Percentiles rank a stretch among this genome's conserved stretches.
phyloP scores from a whole-genome alignment of 2,797 vertebrate genomes.

The Acanthurus tractus region DNA sequence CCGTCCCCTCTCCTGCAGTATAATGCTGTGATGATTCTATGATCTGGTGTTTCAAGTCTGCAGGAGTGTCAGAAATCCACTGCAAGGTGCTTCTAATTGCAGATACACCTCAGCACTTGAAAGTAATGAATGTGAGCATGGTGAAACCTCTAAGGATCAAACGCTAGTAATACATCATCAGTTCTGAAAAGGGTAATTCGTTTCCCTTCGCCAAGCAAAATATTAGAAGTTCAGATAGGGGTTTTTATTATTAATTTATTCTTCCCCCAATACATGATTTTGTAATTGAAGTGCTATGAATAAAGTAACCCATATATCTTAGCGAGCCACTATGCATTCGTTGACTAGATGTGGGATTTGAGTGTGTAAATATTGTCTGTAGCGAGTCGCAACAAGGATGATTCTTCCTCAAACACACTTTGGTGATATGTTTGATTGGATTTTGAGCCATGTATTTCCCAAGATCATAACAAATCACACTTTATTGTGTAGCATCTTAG shows the following conservation, averaged over 20 bases:
- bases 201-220: conserved; percentile 88
- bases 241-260: conserved; percentile 88
- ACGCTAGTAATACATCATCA: conserved; percentile 89
- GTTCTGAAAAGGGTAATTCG: conserved; percentile 88
- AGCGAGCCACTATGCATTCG: conserved; percentile 77
- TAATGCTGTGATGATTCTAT: conserved; percentile 84
- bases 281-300: conserved; percentile 87
- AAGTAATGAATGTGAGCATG: conserved; percentile 89
- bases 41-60: conserved; percentile 87
- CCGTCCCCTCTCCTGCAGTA: conserved; percentile 79
- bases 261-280: conserved; percentile 86
- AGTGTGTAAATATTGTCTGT: conserved; percentile 86
- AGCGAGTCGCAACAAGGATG: conserved; percentile 79
- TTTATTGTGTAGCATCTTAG: conserved; percentile 78
- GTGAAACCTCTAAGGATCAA: conserved; percentile 87
- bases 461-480: conserved; percentile 82
- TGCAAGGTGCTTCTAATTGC: conserved; percentile 88
- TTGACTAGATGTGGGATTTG: conserved; percentile 83
- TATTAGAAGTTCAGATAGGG: conserved; percentile 88
- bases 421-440: conserved; percentile 84
- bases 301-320: conserved; percentile 86
- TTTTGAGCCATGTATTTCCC: conserved; percentile 82
- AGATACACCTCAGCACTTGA: conserved; percentile 89
- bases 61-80: conserved; percentile 85
- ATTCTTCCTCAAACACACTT: conserved; percentile 83